Base-by-base conservation (phyloP, 1,140 invertebrate genomes). In the Tachypleus tridentatus region DNA sequence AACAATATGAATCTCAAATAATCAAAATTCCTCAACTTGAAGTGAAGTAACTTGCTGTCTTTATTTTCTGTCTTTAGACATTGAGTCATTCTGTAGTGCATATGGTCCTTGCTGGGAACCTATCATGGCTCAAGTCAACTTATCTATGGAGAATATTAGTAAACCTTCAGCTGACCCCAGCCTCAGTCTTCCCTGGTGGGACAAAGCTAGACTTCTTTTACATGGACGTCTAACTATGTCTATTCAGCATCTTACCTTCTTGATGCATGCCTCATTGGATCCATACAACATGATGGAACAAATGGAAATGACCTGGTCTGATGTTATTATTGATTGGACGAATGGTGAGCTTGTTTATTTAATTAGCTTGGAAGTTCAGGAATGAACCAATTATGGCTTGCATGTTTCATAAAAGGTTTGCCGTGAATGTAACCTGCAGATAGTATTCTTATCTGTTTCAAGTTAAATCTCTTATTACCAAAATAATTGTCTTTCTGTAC, bases 41-140 rank as follows among this genome's bases (percentile, higher is more conserved):
- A 29, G 29, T 29, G 29, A 29, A 29, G 29, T 29, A 29, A 29
- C 29, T 29, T 29, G 29, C 2, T 29, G 29, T 29, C 29, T 29
- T 29, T 29, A 29, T 29, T 29, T 29, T 29, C 29, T 29, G 29
- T 64, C 69, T 71, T 48, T 61, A 81, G 92, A 95, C 72, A 85
- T 93, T 67, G 85, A 90, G 61, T 85, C 87, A 67, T 91, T 87
- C 70, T 87, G 86, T 72, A 90, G 95, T 73, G 93, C 93, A 0
- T 97, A 98, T 77, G 97, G 96, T 0, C 91, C 94, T 0, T 98
- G 95, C 77, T 99, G 97, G 97, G 97, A 99, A 74, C 94, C 96
- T 0, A 90, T 96, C 0, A 87, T 98, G 69, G 91, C 95, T 0
- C 93, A 98, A 73, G 58, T 72, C 3, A 79, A 77, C 68, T 69